phyloP scores from a whole-genome alignment of 2,113 vertebrate genomes.

The Bambusicola thoracicus region DNA sequence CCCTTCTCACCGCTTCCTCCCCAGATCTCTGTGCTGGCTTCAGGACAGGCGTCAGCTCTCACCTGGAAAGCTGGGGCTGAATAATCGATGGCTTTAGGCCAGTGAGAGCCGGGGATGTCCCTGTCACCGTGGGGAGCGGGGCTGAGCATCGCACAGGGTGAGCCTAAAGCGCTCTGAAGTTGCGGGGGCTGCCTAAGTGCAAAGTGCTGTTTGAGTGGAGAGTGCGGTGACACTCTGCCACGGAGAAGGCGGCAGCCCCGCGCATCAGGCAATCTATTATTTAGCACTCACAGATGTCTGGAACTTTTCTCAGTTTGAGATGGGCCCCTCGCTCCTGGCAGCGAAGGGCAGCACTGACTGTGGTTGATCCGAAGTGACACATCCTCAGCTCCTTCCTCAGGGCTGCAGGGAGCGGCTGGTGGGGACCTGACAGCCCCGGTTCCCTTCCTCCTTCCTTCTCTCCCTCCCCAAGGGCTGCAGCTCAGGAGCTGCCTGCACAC shows the following conservation, averaged over 20 bases:
- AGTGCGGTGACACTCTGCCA: background rate
- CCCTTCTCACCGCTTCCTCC: fast-evolving
- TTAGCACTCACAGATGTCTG: slow-evolving; percentile 52
- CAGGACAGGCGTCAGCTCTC: fast-evolving
- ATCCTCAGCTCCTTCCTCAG: background rate
- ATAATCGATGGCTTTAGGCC: fast-evolving
- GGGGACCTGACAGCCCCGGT: background rate
- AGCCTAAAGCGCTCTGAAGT: slow-evolving; percentile 35
- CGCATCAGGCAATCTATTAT: background rate
- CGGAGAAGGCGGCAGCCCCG: background rate
- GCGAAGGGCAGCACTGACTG: background rate
- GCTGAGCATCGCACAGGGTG: background rate
- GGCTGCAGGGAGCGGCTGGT: background rate
- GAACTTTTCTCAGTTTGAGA: slow-evolving; percentile 18
- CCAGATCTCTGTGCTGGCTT: background rate
- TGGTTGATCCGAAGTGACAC: slow-evolving; percentile 45
- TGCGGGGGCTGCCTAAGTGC: slow-evolving; percentile 30
- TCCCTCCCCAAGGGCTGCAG: background rate
- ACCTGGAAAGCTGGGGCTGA: fast-evolving
- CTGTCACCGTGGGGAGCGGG: background rate
- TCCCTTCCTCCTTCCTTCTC: background rate
- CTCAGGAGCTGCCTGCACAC: fast-evolving
- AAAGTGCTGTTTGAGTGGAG: slow-evolving; percentile 18
- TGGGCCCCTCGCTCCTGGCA: background rate
- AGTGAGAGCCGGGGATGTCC: background rate